Base-by-base conservation (phyloP, 1,140 invertebrate genomes). In the Heliconius hermathena region DNA sequence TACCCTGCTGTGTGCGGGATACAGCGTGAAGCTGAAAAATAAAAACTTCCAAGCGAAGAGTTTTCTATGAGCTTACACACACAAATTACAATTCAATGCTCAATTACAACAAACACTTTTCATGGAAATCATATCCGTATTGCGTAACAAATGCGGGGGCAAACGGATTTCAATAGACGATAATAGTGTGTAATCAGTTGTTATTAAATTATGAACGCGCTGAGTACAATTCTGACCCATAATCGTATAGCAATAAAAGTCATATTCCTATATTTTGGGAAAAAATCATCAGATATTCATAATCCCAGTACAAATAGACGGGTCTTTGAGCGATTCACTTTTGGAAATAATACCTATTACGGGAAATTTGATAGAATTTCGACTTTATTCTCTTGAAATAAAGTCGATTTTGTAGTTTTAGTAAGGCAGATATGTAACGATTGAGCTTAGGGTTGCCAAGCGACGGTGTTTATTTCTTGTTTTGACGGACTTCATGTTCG, bases 251-350 rank as follows among this genome's bases (percentile, higher is more conserved):
- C 5, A 1, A 36, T 79, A 52, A 41, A 75, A 49, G 41, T 20
- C 46, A 79, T 70, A 66, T 71, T 74, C 16, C 41, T 20, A 8
- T 71, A 60, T 20, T 29, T 66, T 18, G 52, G 1, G 6, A 57
- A 29, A 36, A 33, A 33, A 79, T 71, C 38, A 75, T 78, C 49
- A 57, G 73, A 75, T 79, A 83, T 83, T 78, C 81, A 81, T 85
- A 87, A 85, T 87, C 83, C 84, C 71, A 83, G 78, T 82, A 87
- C 83, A 87, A 88, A 87, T 88, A 85, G 83, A 87, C 82, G 76
- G 81, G 76, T 79, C 83, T 86, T 84, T 82, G 83, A 84, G 76
- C 80, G 80, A 83, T 82, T 85, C 81, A 82, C 80, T 85, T 86
- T 86, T 81, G 60, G 79, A 84, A 87, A 83, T 87, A 85, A 86